A percentile compares a stretch with the other conserved stretches of the same genome.
phyloP scores from a whole-genome alignment of 2,113 vertebrate species.

The Shinisaurus crocodilurus region DNA sequence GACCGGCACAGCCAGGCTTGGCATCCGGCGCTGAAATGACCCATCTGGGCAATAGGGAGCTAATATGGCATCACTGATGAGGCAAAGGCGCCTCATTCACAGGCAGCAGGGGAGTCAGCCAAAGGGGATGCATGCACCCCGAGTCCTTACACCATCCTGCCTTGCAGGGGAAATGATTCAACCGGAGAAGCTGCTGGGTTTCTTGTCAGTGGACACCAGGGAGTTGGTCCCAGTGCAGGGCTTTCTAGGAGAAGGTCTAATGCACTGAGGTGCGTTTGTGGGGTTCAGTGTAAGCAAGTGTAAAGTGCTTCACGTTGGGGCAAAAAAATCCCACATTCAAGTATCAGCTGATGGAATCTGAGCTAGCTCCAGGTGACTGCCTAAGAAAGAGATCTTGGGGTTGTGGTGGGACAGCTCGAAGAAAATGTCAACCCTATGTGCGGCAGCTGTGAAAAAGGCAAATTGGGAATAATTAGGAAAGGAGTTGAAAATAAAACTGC shows the following conservation, averaged over 20 bases:
- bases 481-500: too few species aligned
- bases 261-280: not conserved
- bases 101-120: constrained; percentile 29
- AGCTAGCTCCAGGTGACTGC: too few species aligned
- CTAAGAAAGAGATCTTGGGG: too few species aligned
- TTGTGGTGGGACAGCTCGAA: too few species aligned
- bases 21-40: constrained; percentile 44
- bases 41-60: not conserved
- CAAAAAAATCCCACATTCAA: too few species aligned
- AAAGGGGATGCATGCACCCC: constrained; percentile 25
- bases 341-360: too few species aligned
- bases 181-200: constrained; percentile 23
- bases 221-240: not conserved
- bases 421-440: too few species aligned
- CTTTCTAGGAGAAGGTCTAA: not conserved
- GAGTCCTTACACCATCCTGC: constrained; percentile 51
- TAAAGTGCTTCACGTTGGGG: too few species aligned
- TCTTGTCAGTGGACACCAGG: not conserved
- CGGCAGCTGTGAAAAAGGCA: too few species aligned
- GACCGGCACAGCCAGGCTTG: not conserved
- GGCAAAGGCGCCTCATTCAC: constrained; percentile 43
- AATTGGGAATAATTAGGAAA: too few species aligned
- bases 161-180: constrained; percentile 32
- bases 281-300: too few species aligned
- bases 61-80: constrained; percentile 41